These are phyloP conservation scores for Lasioglossum malachurum DNA, from an alignment of 2,888 invertebrate genomes.

Conservation along the genomic window DNA sequence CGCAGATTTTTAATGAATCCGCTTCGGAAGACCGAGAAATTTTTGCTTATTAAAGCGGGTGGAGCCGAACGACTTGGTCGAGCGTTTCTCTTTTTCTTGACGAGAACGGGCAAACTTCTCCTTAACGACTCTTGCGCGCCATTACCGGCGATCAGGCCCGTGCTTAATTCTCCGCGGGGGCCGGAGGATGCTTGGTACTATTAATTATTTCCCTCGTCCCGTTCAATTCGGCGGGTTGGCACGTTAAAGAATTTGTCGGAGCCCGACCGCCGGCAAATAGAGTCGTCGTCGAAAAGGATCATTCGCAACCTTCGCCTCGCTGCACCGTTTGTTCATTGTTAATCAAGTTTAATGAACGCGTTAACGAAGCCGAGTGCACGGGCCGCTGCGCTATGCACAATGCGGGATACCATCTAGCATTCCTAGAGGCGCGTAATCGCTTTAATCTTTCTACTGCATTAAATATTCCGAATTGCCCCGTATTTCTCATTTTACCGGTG, in stretches of 20 bases:
- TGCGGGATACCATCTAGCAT: constrained; percentile 22
- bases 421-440: constrained; percentile 33
- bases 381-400: constrained; percentile 22
- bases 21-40: background rate
- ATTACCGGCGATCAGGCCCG: background rate
- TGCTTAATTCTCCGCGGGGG: background rate
- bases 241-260: background rate
- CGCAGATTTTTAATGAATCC: background rate
- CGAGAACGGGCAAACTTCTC: background rate
- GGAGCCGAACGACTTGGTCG: background rate
- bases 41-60: background rate
- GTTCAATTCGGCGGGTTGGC: background rate
- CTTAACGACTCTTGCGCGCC: constrained; percentile 10
- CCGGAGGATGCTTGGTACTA: background rate
- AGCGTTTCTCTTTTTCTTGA: background rate
- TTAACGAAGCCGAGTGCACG: constrained; percentile 30
- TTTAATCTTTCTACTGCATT: constrained; percentile 54
- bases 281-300: background rate
- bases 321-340: constrained; percentile 23
- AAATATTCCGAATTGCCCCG: constrained; percentile 49
- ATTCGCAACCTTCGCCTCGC: background rate
- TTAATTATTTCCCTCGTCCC: background rate
- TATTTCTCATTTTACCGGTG: constrained; percentile 34
- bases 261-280: background rate
- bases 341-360: constrained; percentile 50